Conservation (phyloP, 2,797 vertebrate species). For the Chelonia mydas region DNA sequence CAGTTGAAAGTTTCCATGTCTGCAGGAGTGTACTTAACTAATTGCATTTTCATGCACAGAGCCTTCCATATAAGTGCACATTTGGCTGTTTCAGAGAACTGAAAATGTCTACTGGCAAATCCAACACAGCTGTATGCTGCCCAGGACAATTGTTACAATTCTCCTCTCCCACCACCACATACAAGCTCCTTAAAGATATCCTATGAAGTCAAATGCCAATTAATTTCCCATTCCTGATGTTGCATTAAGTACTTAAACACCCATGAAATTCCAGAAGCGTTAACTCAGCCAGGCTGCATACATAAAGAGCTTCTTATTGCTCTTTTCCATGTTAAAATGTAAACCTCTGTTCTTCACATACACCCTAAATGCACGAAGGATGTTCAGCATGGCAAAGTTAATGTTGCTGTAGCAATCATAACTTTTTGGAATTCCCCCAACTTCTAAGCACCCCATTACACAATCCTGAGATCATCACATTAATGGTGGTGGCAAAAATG, state of each 20-base stretch:
- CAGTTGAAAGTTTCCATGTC: background rate
- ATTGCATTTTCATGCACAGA: background rate
- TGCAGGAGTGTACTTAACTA: background rate
- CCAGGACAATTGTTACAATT: background rate
- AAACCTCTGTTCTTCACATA: background rate
- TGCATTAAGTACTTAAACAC: background rate
- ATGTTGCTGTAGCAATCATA: background rate
- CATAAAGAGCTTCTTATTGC: fast-evolving
- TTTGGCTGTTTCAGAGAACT: background rate
- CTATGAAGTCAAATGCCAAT: background rate
- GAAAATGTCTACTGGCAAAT: background rate
- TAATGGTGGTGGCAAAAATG: background rate
- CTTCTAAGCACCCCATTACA: background rate
- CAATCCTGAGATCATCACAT: background rate
- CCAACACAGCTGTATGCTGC: background rate
- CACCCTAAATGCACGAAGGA: background rate
- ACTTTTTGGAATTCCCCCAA: background rate
- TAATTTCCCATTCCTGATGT: background rate
- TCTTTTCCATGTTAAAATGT: background rate
- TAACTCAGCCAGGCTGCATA: background rate
- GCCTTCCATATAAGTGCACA: background rate
- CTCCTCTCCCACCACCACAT: background rate
- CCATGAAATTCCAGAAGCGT: background rate
- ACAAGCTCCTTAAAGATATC: background rate
- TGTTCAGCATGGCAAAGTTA: background rate